Base-by-base conservation (phyloP, 2,113 vertebrate species). In the Laticauda laticaudata region DNA sequence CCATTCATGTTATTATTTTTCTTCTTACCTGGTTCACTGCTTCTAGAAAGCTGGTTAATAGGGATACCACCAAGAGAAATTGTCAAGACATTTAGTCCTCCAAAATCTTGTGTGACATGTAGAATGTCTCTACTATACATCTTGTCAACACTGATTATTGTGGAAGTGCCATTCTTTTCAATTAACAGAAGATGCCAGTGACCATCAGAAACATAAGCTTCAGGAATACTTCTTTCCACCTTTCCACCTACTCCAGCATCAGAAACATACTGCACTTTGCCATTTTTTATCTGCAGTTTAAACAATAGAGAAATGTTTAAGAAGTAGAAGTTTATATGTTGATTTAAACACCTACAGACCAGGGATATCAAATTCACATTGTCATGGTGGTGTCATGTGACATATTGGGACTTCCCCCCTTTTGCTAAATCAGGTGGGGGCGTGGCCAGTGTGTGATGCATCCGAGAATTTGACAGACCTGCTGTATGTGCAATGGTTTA, bases 31-130 rank as follows among this genome's bases (percentile, higher is more conserved):
- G 98, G 96, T 90, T 96, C 97, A 21, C 97, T 95, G 89, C 98
- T 99, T 95, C 98, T 98, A 91, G 98, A 97, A 55, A 97, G 97
- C 0, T 98, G 97, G 85, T 97, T 98, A 0, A 98, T 95, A 6
- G 98, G 98, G 87, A 98, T 98, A 61, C 99, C 99, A 64, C 99
- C 99, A n/a, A 99, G 97, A 11, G 99, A 99, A 29, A 99, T 94
- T 15, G 98, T 99, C 54, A 98, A 96, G 34, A 99, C 98, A 0
- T 98, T 94, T 0, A 99, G 96, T 1, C 99, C 99, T 3, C 99
- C 99, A 0, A 99, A 99, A 96, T 99, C 98, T 95, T 99, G 99
- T 0, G 99, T 99, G 54, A 97, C 48, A 0, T 98, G 99, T 61
- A 97, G 95, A 43, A 99, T 98, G 55, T 98, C 96, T 95, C 98